Conservation (phyloP, 2,888 invertebrate species). For the Drosophila monieri region DNA sequence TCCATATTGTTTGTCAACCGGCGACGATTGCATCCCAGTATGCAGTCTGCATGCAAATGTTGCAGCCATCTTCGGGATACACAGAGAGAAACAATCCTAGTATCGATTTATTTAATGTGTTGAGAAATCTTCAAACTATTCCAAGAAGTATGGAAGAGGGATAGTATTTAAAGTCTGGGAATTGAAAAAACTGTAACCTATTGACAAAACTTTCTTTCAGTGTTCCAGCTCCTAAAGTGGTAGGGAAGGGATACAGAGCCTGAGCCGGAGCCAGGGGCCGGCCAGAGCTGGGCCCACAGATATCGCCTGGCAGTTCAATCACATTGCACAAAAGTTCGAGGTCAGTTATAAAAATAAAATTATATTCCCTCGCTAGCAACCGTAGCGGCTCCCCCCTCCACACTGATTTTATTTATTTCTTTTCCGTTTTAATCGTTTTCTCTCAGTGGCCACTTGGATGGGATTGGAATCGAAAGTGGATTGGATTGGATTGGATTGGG, state of each 20-base stretch:
- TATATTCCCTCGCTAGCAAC: slow-evolving; percentile 30
- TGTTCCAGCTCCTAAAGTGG: background rate
- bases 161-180: too few species aligned
- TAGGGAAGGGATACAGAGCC: slow-evolving; percentile 16
- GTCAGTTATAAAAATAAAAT: slow-evolving; percentile 79
- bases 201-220: background rate
- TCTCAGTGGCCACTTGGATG: slow-evolving; percentile 45
- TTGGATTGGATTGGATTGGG: slow-evolving; percentile 40
- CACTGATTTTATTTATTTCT: background rate
- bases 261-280: slow-evolving; percentile 28
- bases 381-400: background rate
- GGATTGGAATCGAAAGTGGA: slow-evolving; percentile 50
- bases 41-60: slow-evolving; percentile 79
- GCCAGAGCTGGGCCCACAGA: slow-evolving; percentile 55
- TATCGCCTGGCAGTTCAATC: slow-evolving; percentile 79
- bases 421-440: background rate
- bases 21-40: slow-evolving; percentile 49
- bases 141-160: background rate
- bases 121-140: background rate
- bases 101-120: too few species aligned
- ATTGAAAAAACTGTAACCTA: background rate
- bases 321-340: slow-evolving; percentile 82
- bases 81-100: too few species aligned
- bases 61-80: slow-evolving; percentile 7
- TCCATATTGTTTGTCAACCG: slow-evolving; percentile 75